phyloP scores from a whole-genome alignment of 1,140 invertebrate genomes.

The Trigoniulus corallinus region DNA sequence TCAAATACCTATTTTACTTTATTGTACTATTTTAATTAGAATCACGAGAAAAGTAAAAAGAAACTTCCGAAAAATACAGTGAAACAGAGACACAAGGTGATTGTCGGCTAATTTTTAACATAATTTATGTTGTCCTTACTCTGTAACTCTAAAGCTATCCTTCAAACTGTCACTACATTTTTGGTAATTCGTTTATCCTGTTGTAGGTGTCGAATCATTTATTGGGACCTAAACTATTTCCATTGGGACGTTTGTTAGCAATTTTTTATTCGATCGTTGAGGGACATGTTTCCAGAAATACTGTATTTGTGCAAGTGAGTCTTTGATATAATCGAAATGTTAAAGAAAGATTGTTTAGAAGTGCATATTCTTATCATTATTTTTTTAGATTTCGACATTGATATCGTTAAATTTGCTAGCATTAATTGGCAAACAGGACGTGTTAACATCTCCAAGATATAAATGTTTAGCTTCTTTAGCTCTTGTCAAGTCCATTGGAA shows the following conservation, averaged over 20 bases:
- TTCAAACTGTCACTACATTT: slow-evolving; percentile 3
- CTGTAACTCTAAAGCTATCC: not conserved
- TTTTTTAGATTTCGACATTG: slow-evolving; percentile 26
- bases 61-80: slow-evolving; percentile 36
- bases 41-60: slow-evolving; percentile 29
- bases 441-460: slow-evolving; percentile 29
- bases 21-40: not conserved
- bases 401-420: slow-evolving; percentile 27
- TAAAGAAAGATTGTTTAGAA: slow-evolving; percentile 1
- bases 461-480: slow-evolving; percentile 30
- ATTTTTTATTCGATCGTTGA: slow-evolving; percentile 84
- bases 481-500: slow-evolving; percentile 25
- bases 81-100: slow-evolving; percentile 23
- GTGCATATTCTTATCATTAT: slow-evolving; percentile 1
- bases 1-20: not conserved
- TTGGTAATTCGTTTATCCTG: not conserved
- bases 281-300: slow-evolving; percentile 44
- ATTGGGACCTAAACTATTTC: slow-evolving; percentile 61
- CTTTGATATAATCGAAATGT: not conserved
- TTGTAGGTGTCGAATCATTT: slow-evolving; percentile 26
- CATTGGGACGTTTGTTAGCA: slow-evolving; percentile 62
- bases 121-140: no score
- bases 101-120: no score
- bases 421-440: slow-evolving; percentile 23
- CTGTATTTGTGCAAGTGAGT: not conserved